Conservation (phyloP, 2,797 vertebrate species). For the Podargus strigoides region DNA sequence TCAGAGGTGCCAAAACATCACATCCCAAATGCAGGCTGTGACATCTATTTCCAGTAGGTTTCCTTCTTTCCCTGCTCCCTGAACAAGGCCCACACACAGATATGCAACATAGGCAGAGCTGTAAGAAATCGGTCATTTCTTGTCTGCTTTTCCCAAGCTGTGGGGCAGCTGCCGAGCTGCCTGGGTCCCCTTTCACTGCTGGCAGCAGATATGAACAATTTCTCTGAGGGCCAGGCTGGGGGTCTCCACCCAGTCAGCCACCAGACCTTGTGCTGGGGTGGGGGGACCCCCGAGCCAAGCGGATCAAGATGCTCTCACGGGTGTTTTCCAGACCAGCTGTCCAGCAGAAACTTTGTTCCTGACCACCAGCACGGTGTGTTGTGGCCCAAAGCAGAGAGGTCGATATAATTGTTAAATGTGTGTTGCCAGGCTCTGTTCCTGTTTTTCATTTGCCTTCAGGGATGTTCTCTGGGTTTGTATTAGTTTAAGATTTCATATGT, state of each 20-base stretch:
- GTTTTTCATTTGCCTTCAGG: background rate
- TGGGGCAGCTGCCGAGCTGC: rapidly evolving
- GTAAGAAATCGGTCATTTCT: rapidly evolving
- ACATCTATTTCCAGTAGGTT: background rate
- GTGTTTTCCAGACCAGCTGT: background rate
- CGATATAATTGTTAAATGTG: background rate
- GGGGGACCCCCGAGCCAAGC: background rate
- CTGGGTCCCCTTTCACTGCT: background rate
- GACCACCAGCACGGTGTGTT: background rate
- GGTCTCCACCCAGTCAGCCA: background rate
- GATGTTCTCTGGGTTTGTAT: background rate
- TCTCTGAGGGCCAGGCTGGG: rapidly evolving
- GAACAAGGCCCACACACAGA: rapidly evolving
- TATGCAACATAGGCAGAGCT: background rate
- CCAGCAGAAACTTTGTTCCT: background rate
- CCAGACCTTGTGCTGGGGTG: background rate
- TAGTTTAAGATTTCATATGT: background rate
- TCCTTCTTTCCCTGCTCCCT: background rate
- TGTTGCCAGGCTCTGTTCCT: background rate
- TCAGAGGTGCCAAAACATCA: background rate
- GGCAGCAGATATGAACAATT: background rate
- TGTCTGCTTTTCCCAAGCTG: background rate
- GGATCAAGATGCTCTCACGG: background rate
- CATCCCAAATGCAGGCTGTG: background rate
- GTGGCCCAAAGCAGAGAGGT: background rate